Evolutionary conservation across 2,113 vertebrate genomes (phyloP).

Genomic region (Upupa epops): DNA sequence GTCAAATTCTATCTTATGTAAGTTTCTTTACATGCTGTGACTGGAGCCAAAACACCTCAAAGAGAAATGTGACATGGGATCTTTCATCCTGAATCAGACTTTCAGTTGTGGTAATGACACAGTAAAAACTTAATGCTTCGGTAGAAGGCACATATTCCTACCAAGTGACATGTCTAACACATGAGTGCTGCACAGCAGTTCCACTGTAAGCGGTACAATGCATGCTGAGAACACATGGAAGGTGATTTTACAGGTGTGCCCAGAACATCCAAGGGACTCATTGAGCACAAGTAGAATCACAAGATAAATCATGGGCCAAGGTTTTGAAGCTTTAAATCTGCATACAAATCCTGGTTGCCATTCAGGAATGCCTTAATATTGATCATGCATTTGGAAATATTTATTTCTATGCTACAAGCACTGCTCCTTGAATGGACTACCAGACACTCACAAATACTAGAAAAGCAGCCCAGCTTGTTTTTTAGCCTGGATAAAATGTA

Average conservation of each 20-base stretch:
- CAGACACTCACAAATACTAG: not conserved
- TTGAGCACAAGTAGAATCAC: not conserved
- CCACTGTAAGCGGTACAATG: rapidly evolving
- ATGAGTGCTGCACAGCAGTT: not conserved
- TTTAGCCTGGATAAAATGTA: not conserved
- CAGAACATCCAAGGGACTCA: not conserved
- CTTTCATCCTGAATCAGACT: not conserved
- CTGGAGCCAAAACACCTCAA: not conserved
- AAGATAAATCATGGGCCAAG: not conserved
- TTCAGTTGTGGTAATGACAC: not conserved
- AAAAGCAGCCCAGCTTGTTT: not conserved
- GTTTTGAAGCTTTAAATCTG: not conserved
- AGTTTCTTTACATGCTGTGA: not conserved
- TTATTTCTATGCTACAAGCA: not conserved
- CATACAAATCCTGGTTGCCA: rapidly evolving
- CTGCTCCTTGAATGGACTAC: not conserved
- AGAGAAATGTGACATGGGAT: not conserved
- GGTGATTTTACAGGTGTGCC: not conserved
- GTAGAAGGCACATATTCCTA: not conserved
- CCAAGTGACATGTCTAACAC: not conserved
- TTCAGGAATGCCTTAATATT: not conserved
- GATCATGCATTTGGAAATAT: rapidly evolving
- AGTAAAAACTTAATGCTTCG: not conserved
- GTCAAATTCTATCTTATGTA: not conserved
- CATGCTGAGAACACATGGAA: not conserved